phyloP scores from a whole-genome alignment of 92 coral and sea anemone species.

The Epizoanthus ramosus region DNA sequence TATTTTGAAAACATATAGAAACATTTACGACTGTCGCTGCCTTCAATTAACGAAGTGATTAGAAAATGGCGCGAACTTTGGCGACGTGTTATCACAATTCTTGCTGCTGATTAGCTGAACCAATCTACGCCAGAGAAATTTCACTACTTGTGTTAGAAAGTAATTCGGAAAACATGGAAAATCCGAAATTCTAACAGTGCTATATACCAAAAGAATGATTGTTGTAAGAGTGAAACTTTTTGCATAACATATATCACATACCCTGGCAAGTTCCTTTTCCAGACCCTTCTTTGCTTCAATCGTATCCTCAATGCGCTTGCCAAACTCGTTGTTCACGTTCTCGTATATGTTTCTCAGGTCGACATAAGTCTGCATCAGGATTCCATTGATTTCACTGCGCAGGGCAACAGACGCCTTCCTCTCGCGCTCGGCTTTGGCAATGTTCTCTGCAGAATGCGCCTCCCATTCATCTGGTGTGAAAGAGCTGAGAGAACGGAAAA shows the following conservation, averaged over 20 bases:
- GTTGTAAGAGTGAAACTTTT: too few species aligned
- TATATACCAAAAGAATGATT: not conserved
- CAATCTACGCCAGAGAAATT: too few species aligned
- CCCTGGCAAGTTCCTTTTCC: constrained; percentile 94
- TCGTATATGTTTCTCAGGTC: constrained; percentile 92
- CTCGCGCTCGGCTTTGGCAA: constrained; percentile 95
- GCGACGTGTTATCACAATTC: too few species aligned
- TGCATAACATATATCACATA: constrained; percentile 9
- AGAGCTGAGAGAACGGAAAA: constrained; percentile 58
- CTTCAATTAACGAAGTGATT: too few species aligned
- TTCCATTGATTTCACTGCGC: constrained; percentile 95
- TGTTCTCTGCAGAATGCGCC: constrained; percentile 89
- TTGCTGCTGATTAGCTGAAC: too few species aligned
- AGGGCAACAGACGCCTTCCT: constrained; percentile 94
- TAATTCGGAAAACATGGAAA: too few species aligned
- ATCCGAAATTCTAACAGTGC: not conserved
- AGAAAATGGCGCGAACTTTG: too few species aligned
- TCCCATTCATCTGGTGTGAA: constrained; percentile 99
- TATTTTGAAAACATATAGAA: too few species aligned
- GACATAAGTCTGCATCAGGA: constrained; percentile 94
- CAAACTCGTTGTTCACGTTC: constrained; percentile 93
- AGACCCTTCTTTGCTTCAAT: constrained; percentile 80
- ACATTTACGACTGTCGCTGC: too few species aligned
- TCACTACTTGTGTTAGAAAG: too few species aligned
- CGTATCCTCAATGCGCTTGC: constrained; percentile 90